Percentiles rank a stretch among this genome's conserved stretches.
These are phyloP conservation scores for Papilio helenus DNA, from an alignment of 1,140 invertebrate species.

Conservation along the genomic window DNA sequence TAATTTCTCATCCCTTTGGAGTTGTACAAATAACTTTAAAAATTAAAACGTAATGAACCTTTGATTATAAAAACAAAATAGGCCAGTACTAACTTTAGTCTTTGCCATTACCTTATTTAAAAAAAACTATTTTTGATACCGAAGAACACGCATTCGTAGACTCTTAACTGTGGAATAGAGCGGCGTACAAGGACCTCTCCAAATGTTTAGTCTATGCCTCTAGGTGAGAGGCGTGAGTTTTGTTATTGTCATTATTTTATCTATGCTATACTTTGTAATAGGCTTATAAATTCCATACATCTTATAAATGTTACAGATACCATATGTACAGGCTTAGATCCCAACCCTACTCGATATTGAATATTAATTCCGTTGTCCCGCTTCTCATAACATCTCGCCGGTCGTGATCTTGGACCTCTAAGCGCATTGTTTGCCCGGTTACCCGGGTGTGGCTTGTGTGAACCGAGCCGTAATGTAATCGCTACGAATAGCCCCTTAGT, in stretches of 20 bases:
- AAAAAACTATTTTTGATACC: too few species aligned
- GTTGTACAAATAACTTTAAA: slow-evolving; percentile 8
- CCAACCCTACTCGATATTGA: slow-evolving; percentile 30
- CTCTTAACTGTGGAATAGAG: too few species aligned
- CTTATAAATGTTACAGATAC: background rate
- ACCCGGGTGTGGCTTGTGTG: slow-evolving; percentile 41
- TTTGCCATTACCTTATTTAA: background rate
- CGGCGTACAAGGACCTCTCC: too few species aligned
- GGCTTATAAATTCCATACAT: too few species aligned
- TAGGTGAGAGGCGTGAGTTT: too few species aligned
- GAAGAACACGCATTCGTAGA: too few species aligned
- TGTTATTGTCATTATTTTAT: too few species aligned
- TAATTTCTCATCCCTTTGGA: slow-evolving; percentile 1
- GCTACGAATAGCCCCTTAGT: background rate
- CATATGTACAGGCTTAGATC: background rate
- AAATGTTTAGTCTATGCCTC: too few species aligned
- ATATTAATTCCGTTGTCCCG: slow-evolving; percentile 35
- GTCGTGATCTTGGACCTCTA: slow-evolving; percentile 60
- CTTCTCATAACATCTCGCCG: slow-evolving; percentile 40
- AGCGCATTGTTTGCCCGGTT: slow-evolving; percentile 49
- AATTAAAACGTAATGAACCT: background rate
- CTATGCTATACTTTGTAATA: too few species aligned
- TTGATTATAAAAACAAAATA: background rate
- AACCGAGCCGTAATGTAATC: slow-evolving; percentile 34
- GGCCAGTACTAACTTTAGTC: background rate